These are phyloP conservation scores for Malurus cyaneus DNA, from an alignment of 2,113 vertebrate genomes.

Conservation along the genomic window DNA sequence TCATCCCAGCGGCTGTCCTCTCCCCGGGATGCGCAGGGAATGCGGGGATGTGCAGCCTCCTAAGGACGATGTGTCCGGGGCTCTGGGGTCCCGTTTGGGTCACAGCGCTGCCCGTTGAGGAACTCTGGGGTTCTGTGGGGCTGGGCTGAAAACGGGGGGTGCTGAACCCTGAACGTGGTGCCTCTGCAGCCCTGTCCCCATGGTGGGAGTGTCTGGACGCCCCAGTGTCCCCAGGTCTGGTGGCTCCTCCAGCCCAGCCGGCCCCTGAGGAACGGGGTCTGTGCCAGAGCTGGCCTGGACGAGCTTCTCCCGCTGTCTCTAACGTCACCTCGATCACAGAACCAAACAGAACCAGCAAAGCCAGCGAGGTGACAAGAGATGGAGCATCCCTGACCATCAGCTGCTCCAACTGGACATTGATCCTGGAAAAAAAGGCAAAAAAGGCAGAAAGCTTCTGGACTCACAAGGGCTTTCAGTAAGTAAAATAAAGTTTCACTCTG, in stretches of 20 bases:
- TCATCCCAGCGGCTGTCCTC: fast-evolving
- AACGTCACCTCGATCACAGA: not conserved
- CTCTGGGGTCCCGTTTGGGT: not conserved
- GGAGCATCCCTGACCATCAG: not conserved
- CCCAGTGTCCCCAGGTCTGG: not conserved
- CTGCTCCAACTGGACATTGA: not conserved
- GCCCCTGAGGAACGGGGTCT: too few relatives aligned
- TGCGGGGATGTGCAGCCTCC: fast-evolving
- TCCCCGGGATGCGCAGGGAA: fast-evolving
- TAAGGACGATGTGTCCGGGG: too few relatives aligned
- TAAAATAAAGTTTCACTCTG: not conserved
- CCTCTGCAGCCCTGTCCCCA: fast-evolving
- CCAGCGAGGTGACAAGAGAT: not conserved
- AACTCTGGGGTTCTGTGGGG: not conserved
- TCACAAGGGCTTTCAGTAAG: not conserved
- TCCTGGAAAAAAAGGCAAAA: not conserved
- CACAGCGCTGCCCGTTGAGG: fast-evolving
- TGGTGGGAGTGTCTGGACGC: fast-evolving
- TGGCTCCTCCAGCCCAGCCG: not conserved
- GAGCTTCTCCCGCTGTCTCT: not conserved
- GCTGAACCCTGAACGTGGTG: fast-evolving
- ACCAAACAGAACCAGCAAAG: conserved; percentile 17
- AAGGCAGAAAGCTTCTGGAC: not conserved
- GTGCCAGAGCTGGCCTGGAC: not conserved
- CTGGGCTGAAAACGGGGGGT: not conserved